phyloP scores from a whole-genome alignment of 2,797 vertebrate species.

The Enteromius viviparus region DNA sequence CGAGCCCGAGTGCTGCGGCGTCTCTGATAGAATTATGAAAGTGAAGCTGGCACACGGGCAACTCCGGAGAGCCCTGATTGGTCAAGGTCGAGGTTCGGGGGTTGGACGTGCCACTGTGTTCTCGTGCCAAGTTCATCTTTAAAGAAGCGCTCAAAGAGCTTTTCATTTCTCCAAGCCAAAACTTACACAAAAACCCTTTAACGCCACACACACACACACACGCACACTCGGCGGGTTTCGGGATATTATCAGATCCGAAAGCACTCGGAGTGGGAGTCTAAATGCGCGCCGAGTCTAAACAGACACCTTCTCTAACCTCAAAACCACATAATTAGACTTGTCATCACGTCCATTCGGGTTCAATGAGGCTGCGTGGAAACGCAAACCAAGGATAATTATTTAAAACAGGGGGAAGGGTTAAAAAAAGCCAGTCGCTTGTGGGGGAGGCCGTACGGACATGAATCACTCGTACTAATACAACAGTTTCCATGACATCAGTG shows the following conservation, averaged over 20 bases:
- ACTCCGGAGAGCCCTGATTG: constrained; percentile 53
- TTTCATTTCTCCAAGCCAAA: constrained; percentile 37
- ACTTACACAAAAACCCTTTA: constrained; percentile 44
- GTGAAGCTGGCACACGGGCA: constrained; percentile 59
- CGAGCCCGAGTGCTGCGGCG: constrained; percentile 49
- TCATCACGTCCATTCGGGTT: constrained; percentile 8
- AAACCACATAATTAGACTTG: constrained; percentile 16
- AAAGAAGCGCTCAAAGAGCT: constrained; percentile 51
- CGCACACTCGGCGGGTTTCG: background rate
- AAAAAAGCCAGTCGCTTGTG: constrained; percentile 81
- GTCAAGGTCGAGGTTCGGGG: constrained; percentile 51
- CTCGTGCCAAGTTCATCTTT: constrained; percentile 55
- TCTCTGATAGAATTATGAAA: constrained; percentile 52
- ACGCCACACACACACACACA: constrained; percentile 22
- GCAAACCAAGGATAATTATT: constrained; percentile 10
- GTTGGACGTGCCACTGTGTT: constrained; percentile 42
- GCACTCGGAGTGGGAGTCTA: constrained; percentile 8
- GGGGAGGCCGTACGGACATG: constrained; percentile 87
- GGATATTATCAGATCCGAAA: constrained; percentile 12
- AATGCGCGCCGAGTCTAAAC: background rate
- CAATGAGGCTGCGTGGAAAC: background rate
- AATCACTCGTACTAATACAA: constrained; percentile 96
- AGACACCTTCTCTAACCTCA: constrained; percentile 1
- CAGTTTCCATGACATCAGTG: constrained; percentile 99
- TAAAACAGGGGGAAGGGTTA: constrained; percentile 75